phyloP scores from a whole-genome alignment of 2,113 vertebrate genomes.

The Pimephales promelas region DNA sequence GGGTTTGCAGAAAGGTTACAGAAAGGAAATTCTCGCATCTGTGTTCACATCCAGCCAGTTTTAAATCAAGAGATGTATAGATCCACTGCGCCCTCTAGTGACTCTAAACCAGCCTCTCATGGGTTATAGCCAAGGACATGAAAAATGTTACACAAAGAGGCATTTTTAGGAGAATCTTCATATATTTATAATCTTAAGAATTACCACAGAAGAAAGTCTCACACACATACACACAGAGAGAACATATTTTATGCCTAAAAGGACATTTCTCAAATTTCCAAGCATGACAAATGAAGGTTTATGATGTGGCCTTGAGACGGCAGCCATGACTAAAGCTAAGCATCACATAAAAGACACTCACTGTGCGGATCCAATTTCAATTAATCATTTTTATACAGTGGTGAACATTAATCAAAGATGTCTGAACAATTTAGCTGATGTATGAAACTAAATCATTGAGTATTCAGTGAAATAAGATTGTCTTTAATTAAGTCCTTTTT shows the following conservation, averaged over 20 bases:
- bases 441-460: neutral
- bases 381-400: neutral
- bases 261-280: conserved; percentile 58
- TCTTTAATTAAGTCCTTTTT: neutral
- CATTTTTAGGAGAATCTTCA: neutral
- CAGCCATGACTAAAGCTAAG: conserved; percentile 9
- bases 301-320: conserved; percentile 61
- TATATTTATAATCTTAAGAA: neutral
- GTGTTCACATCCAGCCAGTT: neutral
- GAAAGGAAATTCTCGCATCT: neutral
- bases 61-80: neutral
- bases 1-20: no score
- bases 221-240: conserved; percentile 18
- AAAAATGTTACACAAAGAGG: neutral
- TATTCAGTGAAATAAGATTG: neutral
- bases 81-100: conserved; percentile 30
- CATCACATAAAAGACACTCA: conserved; percentile 16
- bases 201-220: neutral
- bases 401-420: conserved; percentile 7
- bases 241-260: neutral
- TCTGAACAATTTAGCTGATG: neutral
- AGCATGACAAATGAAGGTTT: conserved; percentile 58
- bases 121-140: neutral
- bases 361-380: neutral
- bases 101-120: neutral